These are phyloP conservation scores for Drosophila koepferae DNA, from an alignment of 2,888 invertebrate species.

Conservation along the genomic window DNA sequence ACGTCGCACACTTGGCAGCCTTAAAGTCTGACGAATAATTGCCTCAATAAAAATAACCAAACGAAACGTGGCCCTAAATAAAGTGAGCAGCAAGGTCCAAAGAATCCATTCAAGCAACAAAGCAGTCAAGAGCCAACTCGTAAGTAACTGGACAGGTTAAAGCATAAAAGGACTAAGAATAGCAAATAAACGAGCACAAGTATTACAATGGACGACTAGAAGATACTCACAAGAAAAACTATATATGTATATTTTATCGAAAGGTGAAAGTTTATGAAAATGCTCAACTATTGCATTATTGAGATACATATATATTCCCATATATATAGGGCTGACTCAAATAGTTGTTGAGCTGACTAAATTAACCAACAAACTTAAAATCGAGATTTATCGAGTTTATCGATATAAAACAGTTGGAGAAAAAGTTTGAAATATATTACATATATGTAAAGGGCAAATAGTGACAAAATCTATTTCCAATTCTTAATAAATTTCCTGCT, in stretches of 20 bases:
- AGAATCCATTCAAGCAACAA: constrained; percentile 44
- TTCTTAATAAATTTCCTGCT: background rate
- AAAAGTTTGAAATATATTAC: background rate
- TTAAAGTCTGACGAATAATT: constrained; percentile 49
- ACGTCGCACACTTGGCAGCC: constrained; percentile 41
- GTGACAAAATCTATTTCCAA: background rate
- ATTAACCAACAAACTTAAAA: no score
- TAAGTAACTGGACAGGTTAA: constrained; percentile 24
- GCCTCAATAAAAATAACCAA: constrained; percentile 48
- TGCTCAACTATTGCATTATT: no score
- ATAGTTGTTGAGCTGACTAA: background rate
- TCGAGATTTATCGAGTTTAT: background rate
- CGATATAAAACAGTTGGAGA: background rate
- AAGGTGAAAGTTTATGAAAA: no score
- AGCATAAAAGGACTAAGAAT: background rate
- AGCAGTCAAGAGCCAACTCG: constrained; percentile 36
- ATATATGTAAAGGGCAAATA: background rate
- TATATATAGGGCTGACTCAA: no score
- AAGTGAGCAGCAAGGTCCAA: constrained; percentile 30
- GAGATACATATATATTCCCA: no score
- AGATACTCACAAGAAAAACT: background rate
- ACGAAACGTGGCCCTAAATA: constrained; percentile 48
- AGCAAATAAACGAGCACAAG: constrained; percentile 1
- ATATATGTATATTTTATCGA: no score
- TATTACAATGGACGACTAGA: background rate